Evolutionary conservation across 2,113 vertebrate species (phyloP).

Genomic region (Nibea coibor): DNA sequence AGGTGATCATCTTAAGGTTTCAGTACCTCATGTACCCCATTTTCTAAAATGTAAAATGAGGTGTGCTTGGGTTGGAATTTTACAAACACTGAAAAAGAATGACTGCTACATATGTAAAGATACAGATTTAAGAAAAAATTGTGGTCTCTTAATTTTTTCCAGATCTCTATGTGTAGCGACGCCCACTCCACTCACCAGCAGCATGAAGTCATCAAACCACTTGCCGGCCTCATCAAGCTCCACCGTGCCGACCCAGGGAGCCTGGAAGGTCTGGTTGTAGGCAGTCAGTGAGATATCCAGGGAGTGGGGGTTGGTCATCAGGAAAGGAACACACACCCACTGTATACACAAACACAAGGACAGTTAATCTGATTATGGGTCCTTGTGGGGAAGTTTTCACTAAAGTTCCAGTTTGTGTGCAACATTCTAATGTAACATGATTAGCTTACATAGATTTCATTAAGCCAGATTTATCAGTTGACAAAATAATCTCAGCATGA

Average conservation of each 20-base stretch:
- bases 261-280: constrained; percentile 77
- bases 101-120: no score
- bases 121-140: no score
- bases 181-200: constrained; percentile 73
- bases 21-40: no score
- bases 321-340: constrained; percentile 81
- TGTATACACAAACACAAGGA: constrained; percentile 57
- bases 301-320: constrained; percentile 79
- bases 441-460: background rate
- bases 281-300: constrained; percentile 78
- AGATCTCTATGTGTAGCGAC: background rate
- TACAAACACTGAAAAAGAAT: no score
- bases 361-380: constrained; percentile 26
- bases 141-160: no score
- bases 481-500: background rate
- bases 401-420: background rate
- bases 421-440: background rate
- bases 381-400: constrained; percentile 4
- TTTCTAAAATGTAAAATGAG: no score
- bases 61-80: no score
- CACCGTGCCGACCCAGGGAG: constrained; percentile 80
- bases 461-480: background rate
- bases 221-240: constrained; percentile 71
- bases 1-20: no score
- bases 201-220: constrained; percentile 82